These are phyloP conservation scores for Andricus quercusramuli DNA, from an alignment of 2,888 invertebrate genomes.

Conservation along the genomic window DNA sequence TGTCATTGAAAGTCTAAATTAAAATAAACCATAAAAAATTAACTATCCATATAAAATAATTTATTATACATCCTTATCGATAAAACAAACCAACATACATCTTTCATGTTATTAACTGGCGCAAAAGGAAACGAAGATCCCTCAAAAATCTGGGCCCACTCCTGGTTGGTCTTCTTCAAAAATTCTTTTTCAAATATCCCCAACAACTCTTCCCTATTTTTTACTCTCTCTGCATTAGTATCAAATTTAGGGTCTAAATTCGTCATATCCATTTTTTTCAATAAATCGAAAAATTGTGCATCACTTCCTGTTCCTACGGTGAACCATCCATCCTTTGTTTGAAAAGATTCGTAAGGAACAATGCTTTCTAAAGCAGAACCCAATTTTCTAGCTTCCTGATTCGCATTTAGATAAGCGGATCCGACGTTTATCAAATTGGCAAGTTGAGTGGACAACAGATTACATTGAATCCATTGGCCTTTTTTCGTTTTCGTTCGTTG, in stretches of 20 bases:
- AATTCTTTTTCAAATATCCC: conserved; percentile 82
- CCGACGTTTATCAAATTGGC: conserved; percentile 93
- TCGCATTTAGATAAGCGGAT: conserved; percentile 93
- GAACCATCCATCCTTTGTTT: conserved; percentile 89
- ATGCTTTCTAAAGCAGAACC: conserved; percentile 97
- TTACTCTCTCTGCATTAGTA: conserved; percentile 88
- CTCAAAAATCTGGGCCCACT: conserved; percentile 88
- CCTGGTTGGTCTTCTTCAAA: conserved; percentile 83
- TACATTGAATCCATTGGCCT: conserved; percentile 96
- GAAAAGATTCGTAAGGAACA: conserved; percentile 96
- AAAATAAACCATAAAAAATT: conserved; percentile 2
- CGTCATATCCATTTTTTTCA: conserved; percentile 82
- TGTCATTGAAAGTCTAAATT: conserved; percentile 89
- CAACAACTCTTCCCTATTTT: conserved; percentile 86
- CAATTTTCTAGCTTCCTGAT: conserved; percentile 87
- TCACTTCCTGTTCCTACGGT: conserved; percentile 95
- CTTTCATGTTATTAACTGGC: conserved; percentile 91
- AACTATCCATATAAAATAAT: neutral
- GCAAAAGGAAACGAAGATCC: conserved; percentile 91
- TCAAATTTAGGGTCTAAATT: conserved; percentile 86
- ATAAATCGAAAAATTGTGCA: conserved; percentile 87
- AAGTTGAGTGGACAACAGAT: conserved; percentile 95
- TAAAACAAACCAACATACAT: conserved; percentile 77
- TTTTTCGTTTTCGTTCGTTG: conserved; percentile 87
- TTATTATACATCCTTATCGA: neutral